These are phyloP conservation scores for Asarcornis scutulata DNA, from an alignment of 2,113 vertebrate genomes.

Conservation along the genomic window DNA sequence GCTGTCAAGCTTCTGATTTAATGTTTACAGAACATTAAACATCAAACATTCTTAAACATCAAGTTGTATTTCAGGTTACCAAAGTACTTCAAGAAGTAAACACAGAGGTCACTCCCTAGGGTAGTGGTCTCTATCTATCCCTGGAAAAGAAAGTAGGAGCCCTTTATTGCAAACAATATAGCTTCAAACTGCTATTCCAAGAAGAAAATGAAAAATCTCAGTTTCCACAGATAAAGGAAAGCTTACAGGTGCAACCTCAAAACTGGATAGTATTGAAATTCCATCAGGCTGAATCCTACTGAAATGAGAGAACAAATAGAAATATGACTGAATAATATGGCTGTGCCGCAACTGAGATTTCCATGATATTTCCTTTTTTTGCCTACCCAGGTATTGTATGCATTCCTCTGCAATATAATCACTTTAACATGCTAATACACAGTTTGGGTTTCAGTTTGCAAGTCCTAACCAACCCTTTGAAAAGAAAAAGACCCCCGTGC, in stretches of 20 bases:
- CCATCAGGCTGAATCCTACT: neutral
- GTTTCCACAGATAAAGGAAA: neutral
- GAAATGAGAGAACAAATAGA: neutral
- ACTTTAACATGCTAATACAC: neutral
- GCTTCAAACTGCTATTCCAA: neutral
- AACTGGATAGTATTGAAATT: neutral
- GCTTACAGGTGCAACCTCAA: neutral
- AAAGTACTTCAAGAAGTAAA: conserved; percentile 39
- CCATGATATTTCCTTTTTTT: neutral
- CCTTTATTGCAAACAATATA: neutral
- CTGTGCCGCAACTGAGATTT: neutral
- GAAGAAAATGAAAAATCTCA: conserved; percentile 18
- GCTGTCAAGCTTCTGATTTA: neutral
- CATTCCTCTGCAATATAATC: neutral
- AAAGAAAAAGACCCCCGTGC: rapidly evolving
- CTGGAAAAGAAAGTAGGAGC: neutral
- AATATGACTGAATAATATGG: neutral
- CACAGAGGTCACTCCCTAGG: neutral
- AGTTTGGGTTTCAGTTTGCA: neutral
- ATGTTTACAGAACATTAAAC: neutral
- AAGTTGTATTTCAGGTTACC: neutral
- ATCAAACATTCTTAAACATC: neutral
- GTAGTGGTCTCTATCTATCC: neutral
- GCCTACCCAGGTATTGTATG: neutral
- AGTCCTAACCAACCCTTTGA: neutral